Evolutionary conservation across 2,888 invertebrate genomes (phyloP).

Genomic region (Tiliacea aurago): DNA sequence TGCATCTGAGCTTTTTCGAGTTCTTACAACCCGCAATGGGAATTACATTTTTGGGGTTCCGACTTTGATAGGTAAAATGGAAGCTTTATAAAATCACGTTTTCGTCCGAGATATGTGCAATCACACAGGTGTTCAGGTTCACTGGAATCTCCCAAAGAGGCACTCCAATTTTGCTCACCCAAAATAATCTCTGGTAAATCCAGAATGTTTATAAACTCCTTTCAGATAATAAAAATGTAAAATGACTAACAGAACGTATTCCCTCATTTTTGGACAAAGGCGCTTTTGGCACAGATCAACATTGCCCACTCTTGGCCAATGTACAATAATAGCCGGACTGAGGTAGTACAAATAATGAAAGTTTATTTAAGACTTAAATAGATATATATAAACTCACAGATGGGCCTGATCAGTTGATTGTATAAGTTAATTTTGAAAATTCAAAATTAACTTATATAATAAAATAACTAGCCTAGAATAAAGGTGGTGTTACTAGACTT

Average conservation of each 20-base stretch:
- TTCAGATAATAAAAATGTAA: constrained; percentile 38
- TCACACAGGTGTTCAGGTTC: too few relatives aligned
- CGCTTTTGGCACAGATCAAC: constrained; percentile 65
- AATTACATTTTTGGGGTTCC: not conserved
- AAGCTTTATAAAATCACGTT: not conserved
- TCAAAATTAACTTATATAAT: too few relatives aligned
- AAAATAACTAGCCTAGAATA: not conserved
- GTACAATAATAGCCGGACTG: constrained; percentile 58
- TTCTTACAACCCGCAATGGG: not conserved
- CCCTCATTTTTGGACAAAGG: constrained; percentile 48
- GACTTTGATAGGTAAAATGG: too few relatives aligned
- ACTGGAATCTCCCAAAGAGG: not conserved
- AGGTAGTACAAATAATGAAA: constrained; percentile 43
- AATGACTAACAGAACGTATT: constrained; percentile 36
- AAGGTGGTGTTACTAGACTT: not conserved
- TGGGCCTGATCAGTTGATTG: constrained; percentile 9
- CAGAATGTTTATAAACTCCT: constrained; percentile 26
- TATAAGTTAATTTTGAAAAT: constrained; percentile 6
- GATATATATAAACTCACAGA: constrained; percentile 15
- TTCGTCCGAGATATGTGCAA: too few relatives aligned
- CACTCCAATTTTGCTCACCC: not conserved
- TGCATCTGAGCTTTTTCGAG: not conserved
- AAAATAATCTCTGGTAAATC: constrained; percentile 3
- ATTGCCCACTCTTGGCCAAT: constrained; percentile 64
- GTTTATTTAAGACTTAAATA: constrained; percentile 32